Conservation (phyloP, 2,113 vertebrate species). For the Lagopus leucura region DNA sequence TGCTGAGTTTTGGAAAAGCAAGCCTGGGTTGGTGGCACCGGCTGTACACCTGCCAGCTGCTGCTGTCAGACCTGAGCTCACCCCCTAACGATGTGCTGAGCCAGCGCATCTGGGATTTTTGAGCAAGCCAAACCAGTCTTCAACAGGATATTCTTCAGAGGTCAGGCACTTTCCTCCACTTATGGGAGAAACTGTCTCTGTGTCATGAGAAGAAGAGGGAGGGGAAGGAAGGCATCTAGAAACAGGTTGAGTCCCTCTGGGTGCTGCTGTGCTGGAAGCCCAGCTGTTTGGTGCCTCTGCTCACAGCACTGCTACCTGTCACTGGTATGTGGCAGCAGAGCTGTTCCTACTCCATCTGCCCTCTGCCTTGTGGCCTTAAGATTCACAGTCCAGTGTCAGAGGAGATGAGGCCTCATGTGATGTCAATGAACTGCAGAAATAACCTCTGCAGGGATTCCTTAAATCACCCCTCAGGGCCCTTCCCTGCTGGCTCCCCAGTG, state of each 20-base stretch:
- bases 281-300: background rate
- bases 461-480: background rate
- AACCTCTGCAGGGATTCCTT: background rate
- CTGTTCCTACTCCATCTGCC: background rate
- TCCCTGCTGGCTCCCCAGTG: background rate
- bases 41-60: background rate
- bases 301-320: too few relatives aligned
- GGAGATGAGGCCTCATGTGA: background rate
- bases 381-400: background rate
- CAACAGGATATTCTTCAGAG: background rate
- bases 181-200: background rate
- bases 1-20: background rate
- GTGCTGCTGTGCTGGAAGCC: background rate
- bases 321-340: fast-evolving
- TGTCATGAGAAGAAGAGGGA: fast-evolving
- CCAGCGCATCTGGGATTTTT: fast-evolving
- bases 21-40: background rate
- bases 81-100: fast-evolving
- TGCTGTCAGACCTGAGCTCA: background rate
- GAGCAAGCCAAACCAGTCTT: background rate
- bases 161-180: background rate
- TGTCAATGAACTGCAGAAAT: background rate
- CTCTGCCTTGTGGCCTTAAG: background rate
- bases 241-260: fast-evolving
- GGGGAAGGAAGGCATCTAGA: background rate